Conservation (phyloP, 2,797 vertebrate species). For the Morus bassanus region DNA sequence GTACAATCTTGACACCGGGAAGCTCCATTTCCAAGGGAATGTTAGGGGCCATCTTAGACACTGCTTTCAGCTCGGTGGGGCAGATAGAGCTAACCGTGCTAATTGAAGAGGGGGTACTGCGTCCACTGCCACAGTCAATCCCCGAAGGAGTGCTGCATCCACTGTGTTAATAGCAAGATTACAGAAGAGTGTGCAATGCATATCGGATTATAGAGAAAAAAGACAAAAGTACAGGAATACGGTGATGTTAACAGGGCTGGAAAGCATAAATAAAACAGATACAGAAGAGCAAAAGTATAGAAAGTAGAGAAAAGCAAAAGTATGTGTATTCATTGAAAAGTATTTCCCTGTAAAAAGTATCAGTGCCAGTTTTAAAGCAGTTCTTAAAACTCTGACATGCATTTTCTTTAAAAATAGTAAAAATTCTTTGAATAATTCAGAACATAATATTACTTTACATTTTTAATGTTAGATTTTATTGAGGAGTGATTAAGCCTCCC, state of each 20-base stretch:
- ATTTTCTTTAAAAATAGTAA: not conserved
- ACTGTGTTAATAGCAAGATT: slow-evolving; percentile 64
- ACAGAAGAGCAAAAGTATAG: not conserved
- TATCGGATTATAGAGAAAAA: not conserved
- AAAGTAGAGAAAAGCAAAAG: slow-evolving; percentile 34
- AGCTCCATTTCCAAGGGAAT: slow-evolving; percentile 82
- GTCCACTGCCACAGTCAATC: slow-evolving; percentile 76
- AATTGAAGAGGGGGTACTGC: slow-evolving; percentile 77
- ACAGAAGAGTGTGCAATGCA: not conserved
- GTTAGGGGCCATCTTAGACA: slow-evolving; percentile 80
- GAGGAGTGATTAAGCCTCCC: not conserved
- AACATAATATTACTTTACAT: not conserved
- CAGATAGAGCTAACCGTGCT: slow-evolving; percentile 78
- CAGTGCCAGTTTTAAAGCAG: not conserved
- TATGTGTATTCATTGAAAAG: not conserved
- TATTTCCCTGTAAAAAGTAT: not conserved
- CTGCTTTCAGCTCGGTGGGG: slow-evolving; percentile 77
- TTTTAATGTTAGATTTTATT: not conserved
- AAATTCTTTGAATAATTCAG: not conserved
- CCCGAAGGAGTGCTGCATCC: slow-evolving; percentile 79
- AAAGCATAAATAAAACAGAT: not conserved
- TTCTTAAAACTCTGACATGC: not conserved
- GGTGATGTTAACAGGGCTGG: slow-evolving; percentile 55
- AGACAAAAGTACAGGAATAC: slow-evolving; percentile 60
- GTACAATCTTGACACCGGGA: slow-evolving; percentile 80